These are phyloP conservation scores for Aphidius ervi DNA, from an alignment of 1,140 invertebrate genomes.

Conservation along the genomic window DNA sequence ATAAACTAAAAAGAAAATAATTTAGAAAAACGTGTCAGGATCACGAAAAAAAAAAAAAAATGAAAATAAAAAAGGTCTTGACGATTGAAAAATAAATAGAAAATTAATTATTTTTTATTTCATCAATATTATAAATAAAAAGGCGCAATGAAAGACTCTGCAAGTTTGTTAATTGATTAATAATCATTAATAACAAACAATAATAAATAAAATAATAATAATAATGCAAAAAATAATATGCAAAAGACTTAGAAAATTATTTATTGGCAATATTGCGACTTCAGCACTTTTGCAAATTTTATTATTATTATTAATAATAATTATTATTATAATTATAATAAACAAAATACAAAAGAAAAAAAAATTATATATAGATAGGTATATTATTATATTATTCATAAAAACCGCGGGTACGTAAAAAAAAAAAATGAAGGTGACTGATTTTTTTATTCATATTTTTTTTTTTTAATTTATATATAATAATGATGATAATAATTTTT, in stretches of 20 bases:
- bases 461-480: too few relatives aligned
- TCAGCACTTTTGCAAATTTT: constrained; percentile 23
- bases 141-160: neutral
- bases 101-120: too few relatives aligned
- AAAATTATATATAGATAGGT: constrained; percentile 5
- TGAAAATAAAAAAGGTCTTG: too few relatives aligned
- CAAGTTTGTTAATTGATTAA: neutral
- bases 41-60: too few relatives aligned
- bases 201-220: constrained; percentile 19
- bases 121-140: too few relatives aligned
- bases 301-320: constrained; percentile 8
- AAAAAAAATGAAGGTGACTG: constrained; percentile 12
- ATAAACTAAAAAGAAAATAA: too few relatives aligned
- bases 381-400: constrained; percentile 6
- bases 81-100: too few relatives aligned
- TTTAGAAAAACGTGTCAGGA: too few relatives aligned
- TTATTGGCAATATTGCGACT: constrained; percentile 43
- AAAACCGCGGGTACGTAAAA: constrained; percentile 6
- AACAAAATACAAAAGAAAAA: constrained; percentile 5
- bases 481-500: too few relatives aligned
- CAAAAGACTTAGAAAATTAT: constrained; percentile 49
- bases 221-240: too few relatives aligned
- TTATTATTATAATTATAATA: too few relatives aligned
- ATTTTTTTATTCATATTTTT: too few relatives aligned
- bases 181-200: constrained; percentile 21